phyloP scores from a whole-genome alignment of 2,797 vertebrate species.

The Mormyrus hasselquistii region DNA sequence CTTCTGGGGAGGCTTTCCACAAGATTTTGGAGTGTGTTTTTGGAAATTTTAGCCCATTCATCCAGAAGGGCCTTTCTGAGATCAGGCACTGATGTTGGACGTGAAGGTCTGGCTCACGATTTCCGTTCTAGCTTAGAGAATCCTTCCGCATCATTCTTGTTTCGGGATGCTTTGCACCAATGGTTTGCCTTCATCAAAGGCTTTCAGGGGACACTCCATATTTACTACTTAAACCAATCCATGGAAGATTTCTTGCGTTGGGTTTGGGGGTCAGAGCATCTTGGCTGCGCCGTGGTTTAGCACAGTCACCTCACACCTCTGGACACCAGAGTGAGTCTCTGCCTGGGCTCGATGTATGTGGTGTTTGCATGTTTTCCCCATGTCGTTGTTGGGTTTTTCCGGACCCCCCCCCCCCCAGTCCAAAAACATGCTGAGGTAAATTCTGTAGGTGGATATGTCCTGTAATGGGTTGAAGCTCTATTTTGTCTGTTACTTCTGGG shows the following conservation, averaged over 20 bases:
- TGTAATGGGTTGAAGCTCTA: neutral
- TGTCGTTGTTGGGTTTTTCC: neutral
- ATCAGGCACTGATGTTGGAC: neutral
- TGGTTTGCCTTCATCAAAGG: neutral
- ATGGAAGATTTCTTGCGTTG: neutral
- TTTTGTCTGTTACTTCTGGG: neutral
- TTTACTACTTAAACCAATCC: neutral
- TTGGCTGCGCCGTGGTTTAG: neutral
- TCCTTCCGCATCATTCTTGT: neutral
- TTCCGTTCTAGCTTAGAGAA: neutral
- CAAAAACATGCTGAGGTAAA: neutral
- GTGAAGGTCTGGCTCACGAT: no score
- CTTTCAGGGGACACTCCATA: neutral
- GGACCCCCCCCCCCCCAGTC: neutral
- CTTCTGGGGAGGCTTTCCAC: no score
- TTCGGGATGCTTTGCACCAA: neutral
- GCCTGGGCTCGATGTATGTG: neutral
- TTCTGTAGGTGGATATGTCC: neutral
- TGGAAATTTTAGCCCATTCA: neutral
- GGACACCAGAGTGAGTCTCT: neutral
- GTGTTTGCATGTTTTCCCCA: neutral
- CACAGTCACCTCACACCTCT: neutral
- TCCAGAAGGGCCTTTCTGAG: neutral
- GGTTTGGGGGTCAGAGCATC: neutral
- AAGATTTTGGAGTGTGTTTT: no score